Base-by-base conservation (phyloP, 2,888 invertebrate genomes). In the Mallateleia sp. region DNA sequence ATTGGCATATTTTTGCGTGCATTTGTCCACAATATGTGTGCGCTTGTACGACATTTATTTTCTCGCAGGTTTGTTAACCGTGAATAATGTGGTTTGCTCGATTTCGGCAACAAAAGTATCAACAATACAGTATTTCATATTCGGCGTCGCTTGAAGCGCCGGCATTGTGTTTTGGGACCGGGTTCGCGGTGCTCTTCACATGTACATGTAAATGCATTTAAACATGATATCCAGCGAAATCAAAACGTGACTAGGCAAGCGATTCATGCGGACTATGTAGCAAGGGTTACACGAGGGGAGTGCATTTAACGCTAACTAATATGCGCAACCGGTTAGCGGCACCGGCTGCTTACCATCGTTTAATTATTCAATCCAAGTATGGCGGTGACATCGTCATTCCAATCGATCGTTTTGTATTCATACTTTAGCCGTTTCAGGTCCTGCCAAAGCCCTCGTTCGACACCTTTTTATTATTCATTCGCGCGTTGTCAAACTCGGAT, bases 271-370 rank as follows among this genome's bases (percentile, higher is more conserved):
- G 22, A 0, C 14, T 28, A 28, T 28, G 11, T 38, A 14, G 66
- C 64, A 20, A 64, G 64, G 24, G 24, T 25, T 71, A 20, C 54
- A 52, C 20, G 20, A 9, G 18, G 54, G 24, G 67, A 47, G 66
- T 67, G 69, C 50, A 62, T 79, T 78, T 78, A 66, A 79, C 67
- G 71, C 52, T 52, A 71, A 79, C 71, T 79, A 79, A 69, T 79
- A 71, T 62, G 71, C 62, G 52, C 71, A 79, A 79, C 69, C 71
- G 25, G 79, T 78, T 71, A 58, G 67, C 34, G 58, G 69, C 50
- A 32, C 52, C 71, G 25, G 79, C 69, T 79, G 79, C 60, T 67
- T 60, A 78, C 47, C 67, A 50, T 18, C 34, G 25, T 24, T 78
- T 78, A 78, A 78, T 78, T 67, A 78, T 78, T 66, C 67, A 67